phyloP scores from a whole-genome alignment of 2,797 vertebrate genomes.

The Lepus townsendii region DNA sequence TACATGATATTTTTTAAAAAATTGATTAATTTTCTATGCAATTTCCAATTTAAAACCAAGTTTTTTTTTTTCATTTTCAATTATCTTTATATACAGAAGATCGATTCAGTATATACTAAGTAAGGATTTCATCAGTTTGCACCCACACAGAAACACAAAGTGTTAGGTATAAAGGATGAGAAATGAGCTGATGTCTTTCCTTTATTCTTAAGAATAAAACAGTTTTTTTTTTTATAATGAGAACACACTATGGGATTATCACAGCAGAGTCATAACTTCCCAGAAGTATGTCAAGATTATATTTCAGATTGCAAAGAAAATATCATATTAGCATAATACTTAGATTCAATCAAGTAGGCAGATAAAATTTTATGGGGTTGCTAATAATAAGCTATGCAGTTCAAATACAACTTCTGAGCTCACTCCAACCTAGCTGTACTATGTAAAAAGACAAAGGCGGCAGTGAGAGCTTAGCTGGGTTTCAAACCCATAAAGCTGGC shows the following conservation, averaged over 20 bases:
- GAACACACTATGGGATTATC: neutral
- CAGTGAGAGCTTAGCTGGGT: conserved; percentile 76
- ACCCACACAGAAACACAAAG: too few relatives aligned
- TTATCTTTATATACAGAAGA: too few relatives aligned
- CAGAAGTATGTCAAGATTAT: conserved; percentile 51
- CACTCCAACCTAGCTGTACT: conserved; percentile 54
- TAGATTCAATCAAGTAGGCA: conserved; percentile 35
- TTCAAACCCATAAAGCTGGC: conserved; percentile 77
- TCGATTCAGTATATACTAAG: too few relatives aligned
- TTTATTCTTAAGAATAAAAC: conserved; percentile 54
- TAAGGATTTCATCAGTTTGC: too few relatives aligned
- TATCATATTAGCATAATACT: neutral
- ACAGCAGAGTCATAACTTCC: conserved; percentile 20
- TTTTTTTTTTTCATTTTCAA: too few relatives aligned
- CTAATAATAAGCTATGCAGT: conserved; percentile 41
- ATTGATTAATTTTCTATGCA: too few relatives aligned
- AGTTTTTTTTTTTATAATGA: conserved; percentile 10
- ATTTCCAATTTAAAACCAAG: too few relatives aligned
- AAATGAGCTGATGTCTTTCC: neutral
- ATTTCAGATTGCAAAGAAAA: conserved; percentile 52
- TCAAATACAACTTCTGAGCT: conserved; percentile 57
- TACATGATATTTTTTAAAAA: too few relatives aligned
- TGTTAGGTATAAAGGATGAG: neutral
- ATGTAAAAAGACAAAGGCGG: conserved; percentile 76
- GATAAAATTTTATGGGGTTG: conserved; percentile 44